Evolutionary conservation across 2,888 invertebrate species (phyloP), one percentile per base, ranked within the genome.

Genomic region (Patella pellucida): DNA sequence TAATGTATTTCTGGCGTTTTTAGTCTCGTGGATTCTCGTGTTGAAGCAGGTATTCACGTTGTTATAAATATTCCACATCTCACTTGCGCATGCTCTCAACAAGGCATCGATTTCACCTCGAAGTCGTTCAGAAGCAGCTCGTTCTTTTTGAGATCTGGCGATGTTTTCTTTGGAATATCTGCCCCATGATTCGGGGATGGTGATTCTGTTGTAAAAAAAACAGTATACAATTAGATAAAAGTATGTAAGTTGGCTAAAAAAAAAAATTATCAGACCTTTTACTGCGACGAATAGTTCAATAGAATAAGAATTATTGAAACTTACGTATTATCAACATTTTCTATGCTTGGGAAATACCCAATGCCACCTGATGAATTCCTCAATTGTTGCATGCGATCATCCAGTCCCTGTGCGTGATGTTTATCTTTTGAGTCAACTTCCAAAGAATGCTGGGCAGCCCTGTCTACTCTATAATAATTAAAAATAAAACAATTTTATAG

Each of bases 391-490:
- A 89, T 89, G 27, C 88, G 82, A 78, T 90, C 90, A 78, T 90
- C 90, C 52, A 90, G 82, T 54, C 81, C 81, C 78, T 89, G 93
- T 14, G 97, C 95, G 76, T 95, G 95, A 91, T 96, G 96, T 92
- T 97, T 97, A 90, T 96, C 95, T 76, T 95, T 93, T 81, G 96
- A 93, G 91, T 97, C 97, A 0, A 95, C 94, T 92, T 97, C 97
- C 78, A 97, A 92, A 89, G 96, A 95, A 91, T 96, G 95, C 88
- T 90, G 89, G 14, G 91, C 88, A 12, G 89, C 87, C 56, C 91
- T 85, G 81, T 90, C 85, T 85, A 90, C 84, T 74, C 90, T 90
- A 76, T 52, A 78, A 76, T 15, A n/a, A 70, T 51, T 41, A 1
- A 27, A 12, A 69, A n/a, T 11, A 23, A 14, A 16, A 4, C 51